These are phyloP conservation scores for Pyralis farinalis DNA, from an alignment of 2,888 invertebrate species.

Conservation along the genomic window DNA sequence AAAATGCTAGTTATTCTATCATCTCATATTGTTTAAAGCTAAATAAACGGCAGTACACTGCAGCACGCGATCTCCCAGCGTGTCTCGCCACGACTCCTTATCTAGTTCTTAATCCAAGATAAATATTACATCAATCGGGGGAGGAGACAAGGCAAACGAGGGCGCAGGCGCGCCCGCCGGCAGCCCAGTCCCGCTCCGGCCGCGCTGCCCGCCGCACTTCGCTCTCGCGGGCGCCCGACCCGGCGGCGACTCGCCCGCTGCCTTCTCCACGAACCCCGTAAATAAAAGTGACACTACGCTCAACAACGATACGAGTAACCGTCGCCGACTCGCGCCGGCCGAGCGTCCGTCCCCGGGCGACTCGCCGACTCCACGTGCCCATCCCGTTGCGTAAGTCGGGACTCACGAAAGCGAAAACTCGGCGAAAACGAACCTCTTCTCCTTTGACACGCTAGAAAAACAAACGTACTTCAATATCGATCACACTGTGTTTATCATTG, in stretches of 20 bases:
- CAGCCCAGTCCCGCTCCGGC: conserved; percentile 74
- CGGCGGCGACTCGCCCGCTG: conserved; percentile 68
- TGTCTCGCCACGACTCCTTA: conserved; percentile 52
- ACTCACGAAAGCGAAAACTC: conserved; percentile 34
- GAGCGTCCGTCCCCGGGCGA: conserved; percentile 14
- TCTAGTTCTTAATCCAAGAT: conserved; percentile 78
- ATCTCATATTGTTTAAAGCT: background rate
- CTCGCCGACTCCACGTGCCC: conserved; percentile 46
- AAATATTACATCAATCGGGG: conserved; percentile 79
- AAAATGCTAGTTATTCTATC: background rate
- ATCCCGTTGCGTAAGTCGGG: conserved; percentile 68
- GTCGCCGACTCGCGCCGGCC: conserved; percentile 9
- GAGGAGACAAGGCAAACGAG: conserved; percentile 36
- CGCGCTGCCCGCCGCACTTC: conserved; percentile 67
- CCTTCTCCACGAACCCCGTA: conserved; percentile 36
- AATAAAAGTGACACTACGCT: conserved; percentile 26
- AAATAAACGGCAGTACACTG: conserved; percentile 9
- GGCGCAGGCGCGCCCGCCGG: conserved; percentile 50
- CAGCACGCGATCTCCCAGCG: conserved; percentile 30
- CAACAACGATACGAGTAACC: background rate
- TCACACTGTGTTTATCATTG: conserved; percentile 60
- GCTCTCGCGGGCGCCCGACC: conserved; percentile 54
- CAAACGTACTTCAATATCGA: conserved; percentile 60
- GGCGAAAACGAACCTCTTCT: conserved; percentile 54
- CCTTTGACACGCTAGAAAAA: conserved; percentile 67